Evolutionary conservation across 2,113 vertebrate species (phyloP).

Genomic region (Saccopteryx bilineata): DNA sequence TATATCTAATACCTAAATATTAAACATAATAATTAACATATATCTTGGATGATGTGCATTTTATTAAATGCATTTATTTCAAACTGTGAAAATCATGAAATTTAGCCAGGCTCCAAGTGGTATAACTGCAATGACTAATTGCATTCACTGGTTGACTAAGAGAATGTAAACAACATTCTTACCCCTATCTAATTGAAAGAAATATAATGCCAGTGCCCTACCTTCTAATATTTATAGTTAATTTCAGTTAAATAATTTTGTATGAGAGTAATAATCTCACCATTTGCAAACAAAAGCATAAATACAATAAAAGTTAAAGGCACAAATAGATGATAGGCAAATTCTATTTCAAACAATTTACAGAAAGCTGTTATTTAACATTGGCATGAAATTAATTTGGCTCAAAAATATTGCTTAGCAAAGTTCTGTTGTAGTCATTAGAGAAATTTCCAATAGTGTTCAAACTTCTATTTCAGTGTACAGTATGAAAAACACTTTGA

Average conservation of each 20-base stretch:
- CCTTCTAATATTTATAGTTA: neutral
- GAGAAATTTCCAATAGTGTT: neutral
- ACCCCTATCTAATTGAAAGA: neutral
- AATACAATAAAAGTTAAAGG: constrained; percentile 11
- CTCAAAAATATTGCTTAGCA: neutral
- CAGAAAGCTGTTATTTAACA: neutral
- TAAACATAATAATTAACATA: constrained; percentile 40
- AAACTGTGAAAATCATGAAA: constrained; percentile 34
- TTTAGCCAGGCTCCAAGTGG: neutral
- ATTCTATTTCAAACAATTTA: neutral
- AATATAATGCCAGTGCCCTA: neutral
- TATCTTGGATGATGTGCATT: neutral
- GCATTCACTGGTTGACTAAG: neutral
- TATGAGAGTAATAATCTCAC: neutral
- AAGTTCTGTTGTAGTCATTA: neutral
- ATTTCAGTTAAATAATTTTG: constrained; percentile 14
- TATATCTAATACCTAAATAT: neutral
- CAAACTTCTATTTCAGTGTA: neutral
- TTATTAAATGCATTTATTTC: constrained; percentile 66
- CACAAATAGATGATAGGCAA: neutral
- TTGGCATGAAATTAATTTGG: neutral
- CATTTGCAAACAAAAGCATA: neutral
- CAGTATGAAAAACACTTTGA: neutral
- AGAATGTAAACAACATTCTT: neutral
- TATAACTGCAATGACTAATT: neutral